Conservation (phyloP, 2,113 vertebrate species). For the Phylloscopus trochiloides region DNA sequence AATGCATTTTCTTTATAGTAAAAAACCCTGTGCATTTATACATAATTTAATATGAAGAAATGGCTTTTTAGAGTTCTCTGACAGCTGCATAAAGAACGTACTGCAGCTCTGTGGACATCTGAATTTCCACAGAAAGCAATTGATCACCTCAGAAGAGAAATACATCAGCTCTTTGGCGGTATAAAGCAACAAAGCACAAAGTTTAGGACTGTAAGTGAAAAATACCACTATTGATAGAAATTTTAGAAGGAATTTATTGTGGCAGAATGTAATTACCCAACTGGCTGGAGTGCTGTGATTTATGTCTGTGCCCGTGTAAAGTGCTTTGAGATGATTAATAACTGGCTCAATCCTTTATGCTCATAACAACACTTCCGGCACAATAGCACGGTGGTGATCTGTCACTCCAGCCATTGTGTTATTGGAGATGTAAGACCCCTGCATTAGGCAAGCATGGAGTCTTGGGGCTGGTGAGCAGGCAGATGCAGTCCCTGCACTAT, state of each 20-base stretch:
- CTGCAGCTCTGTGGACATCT: neutral
- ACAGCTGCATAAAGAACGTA: neutral
- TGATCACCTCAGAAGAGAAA: conserved; percentile 20
- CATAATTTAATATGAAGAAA: conserved; percentile 23
- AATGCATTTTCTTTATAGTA: neutral
- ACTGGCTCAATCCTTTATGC: conserved; percentile 2
- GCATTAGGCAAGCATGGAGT: neutral
- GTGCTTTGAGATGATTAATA: conserved; percentile 37
- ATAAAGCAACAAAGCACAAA: neutral
- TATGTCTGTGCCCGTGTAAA: neutral
- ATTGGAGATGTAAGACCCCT: neutral
- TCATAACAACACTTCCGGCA: conserved; percentile 26
- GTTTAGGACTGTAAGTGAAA: conserved; percentile 3
- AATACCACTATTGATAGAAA: conserved; percentile 13
- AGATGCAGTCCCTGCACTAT: neutral
- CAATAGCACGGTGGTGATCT: conserved; percentile 11
- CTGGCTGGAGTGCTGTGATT: conserved; percentile 12
- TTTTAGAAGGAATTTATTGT: conserved; percentile 29
- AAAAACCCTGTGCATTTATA: neutral
- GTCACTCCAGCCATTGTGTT: neutral
- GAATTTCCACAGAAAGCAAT: neutral
- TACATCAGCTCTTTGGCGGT: neutral
- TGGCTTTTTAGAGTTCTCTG: neutral
- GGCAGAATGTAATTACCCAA: conserved; percentile 26
- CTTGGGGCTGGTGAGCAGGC: neutral